phyloP scores from a whole-genome alignment of 1,140 invertebrate genomes.

The Penaeus chinensis region DNA sequence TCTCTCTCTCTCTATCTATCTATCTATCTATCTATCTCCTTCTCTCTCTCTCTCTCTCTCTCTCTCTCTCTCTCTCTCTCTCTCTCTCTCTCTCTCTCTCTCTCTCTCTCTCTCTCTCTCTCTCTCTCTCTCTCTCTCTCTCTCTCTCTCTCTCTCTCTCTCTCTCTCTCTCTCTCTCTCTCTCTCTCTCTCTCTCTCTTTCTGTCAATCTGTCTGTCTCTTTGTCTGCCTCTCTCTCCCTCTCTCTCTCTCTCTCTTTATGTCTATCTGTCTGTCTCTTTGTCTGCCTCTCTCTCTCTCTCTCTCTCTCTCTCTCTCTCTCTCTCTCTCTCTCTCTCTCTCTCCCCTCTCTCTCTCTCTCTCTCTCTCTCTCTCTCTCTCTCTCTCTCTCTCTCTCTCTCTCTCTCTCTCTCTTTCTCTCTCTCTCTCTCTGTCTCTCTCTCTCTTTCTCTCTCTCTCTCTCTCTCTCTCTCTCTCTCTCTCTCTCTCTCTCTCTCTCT shows the following conservation, averaged over 20 bases:
- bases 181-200: slow-evolving; percentile 7
- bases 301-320: slow-evolving; percentile 10
- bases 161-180: neutral
- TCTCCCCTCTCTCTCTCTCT: neutral
- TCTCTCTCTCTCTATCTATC: too few species aligned
- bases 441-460: neutral
- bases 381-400: slow-evolving; percentile 22
- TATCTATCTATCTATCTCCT: too few species aligned
- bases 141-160: too few species aligned
- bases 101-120: slow-evolving; percentile 3
- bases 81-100: neutral
- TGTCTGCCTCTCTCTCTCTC: neutral
- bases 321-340: slow-evolving; percentile 25
- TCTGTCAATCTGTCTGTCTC: slow-evolving; percentile 20
- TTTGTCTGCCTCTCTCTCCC: neutral
- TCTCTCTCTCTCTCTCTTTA: too few species aligned
- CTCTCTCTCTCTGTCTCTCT: too few species aligned
- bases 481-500: slow-evolving; percentile 21
- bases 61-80: too few species aligned
- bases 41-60: too few species aligned
- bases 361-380: slow-evolving; percentile 16
- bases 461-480: slow-evolving; percentile 16
- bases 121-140: too few species aligned
- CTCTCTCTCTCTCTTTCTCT: neutral
- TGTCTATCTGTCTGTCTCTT: too few species aligned